Base-by-base conservation (phyloP, 1,140 invertebrate species). In the Drosophila navojoa region DNA sequence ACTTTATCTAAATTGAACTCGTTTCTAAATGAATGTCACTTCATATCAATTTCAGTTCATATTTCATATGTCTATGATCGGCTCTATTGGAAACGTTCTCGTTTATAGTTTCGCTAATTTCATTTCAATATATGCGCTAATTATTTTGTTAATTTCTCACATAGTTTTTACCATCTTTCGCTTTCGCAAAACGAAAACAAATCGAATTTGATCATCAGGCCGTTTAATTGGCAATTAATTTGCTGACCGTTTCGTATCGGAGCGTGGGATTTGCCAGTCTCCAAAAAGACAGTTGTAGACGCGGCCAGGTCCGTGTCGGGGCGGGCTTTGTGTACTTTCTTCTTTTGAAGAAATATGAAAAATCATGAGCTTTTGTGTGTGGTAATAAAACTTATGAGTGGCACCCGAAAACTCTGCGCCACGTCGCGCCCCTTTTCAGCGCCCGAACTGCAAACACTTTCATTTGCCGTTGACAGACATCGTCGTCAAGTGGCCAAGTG, bases 401-500 rank as follows among this genome's bases (percentile, higher is more conserved):
- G 71, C 75, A 77, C 75, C 64, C 71, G 75, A 64, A 77, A 77
- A 63, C 71, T 62, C 49, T 70, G 45, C 47, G 29, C 45, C 68
- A 59, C 72, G 58, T 55, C 69, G 42, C 22, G 63, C 63, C 70
- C 63, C 74, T 44, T 44, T 15, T 45, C 42, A 45, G 52, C 19
- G 19, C 32, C 27, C 55, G 53, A 53, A 62, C 52, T 62, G n/a
- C 70, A 68, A 76, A 76, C 75, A 77, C 75, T 77, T 77, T 77
- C 75, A 77, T 77, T 77, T 77, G 71, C 75, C 75, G 75, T 77
- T 77, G 75, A 77, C 75, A 77, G 75, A 84, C 73, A 66, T 78
- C 72, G 82, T 87, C 82, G 82, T 87, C 81, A 87, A 85, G 85
- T 85, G 82, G 69, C 77, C 81, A 77, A 81, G 44, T 50, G 45